Base-by-base conservation (phyloP, 30 jellyfish, hydroid and myxozoan species). In the Turritopsis dohrnii region DNA sequence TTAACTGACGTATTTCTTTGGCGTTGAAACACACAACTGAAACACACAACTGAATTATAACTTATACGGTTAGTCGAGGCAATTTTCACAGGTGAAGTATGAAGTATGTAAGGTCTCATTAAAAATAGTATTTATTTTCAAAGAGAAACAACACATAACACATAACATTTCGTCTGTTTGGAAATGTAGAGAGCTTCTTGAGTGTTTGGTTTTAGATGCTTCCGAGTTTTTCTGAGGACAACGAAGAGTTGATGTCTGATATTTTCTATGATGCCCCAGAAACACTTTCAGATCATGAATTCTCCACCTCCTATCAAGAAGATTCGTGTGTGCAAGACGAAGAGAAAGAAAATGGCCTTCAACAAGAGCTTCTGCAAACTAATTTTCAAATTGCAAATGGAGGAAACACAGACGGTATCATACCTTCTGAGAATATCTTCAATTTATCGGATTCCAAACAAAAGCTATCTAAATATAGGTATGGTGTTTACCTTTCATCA, bases 251-350 rank as follows among this genome's bases (percentile, higher is more conserved):
- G 13, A n/a, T 24, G 28, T 84, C 87, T 21, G 98, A 92, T 27
- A 95, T 88, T 29, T 92, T 92, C 81, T 92, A 92, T 86, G 98
- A 92, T 81, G 98, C 98, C 69, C 91, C 95, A 13, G 89, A 82
- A 82, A 72, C 85, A 13, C 75, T 20, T 85, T 82, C 89, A 16
- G 85, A 82, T 16, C 71, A 71, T 28, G 89, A 82, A 18, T 82
- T 41, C 69, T 66, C 53, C 16, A 22, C 83, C 8, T 27, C 83
- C 60, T 26, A 24, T 71, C 65, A 29, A 74, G 60, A 41, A 41
- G 60, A 41, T 41, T 3, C 60, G 5, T 41, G 60, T 41, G 60
- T 41, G 5, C 60, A 41, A 41, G 60, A 41, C 13, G 60, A 41
- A 3, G 60, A 41, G 9, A 41, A 41, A 13, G 60, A 41, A 3